These are phyloP conservation scores for Oncorhynchus clarkii DNA, from an alignment of 2,113 vertebrate genomes.

Conservation along the genomic window DNA sequence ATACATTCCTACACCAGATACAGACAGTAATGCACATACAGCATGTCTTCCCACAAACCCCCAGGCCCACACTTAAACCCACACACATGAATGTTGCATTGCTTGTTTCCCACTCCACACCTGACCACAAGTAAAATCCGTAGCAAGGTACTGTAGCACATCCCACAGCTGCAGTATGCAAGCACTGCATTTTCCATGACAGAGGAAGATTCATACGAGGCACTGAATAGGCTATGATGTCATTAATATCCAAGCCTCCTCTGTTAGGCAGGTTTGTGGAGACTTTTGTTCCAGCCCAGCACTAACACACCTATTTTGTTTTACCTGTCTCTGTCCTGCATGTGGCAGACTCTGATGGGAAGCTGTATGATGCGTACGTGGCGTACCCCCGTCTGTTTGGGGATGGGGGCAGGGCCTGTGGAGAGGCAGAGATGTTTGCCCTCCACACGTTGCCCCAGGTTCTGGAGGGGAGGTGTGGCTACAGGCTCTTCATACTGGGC, in stretches of 20 bases:
- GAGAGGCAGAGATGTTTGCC: slow-evolving; percentile 74
- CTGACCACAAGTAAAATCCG: too few relatives aligned
- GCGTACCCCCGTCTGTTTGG: slow-evolving; percentile 75
- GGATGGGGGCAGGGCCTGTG: slow-evolving; percentile 25
- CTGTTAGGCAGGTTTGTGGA: background rate
- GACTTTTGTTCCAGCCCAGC: too few relatives aligned
- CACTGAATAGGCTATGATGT: too few relatives aligned
- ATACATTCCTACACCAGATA: background rate
- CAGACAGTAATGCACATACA: background rate
- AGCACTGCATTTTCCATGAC: too few relatives aligned
- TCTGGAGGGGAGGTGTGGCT: slow-evolving; percentile 84
- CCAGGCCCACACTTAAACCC: too few relatives aligned
- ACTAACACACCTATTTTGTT: too few relatives aligned
- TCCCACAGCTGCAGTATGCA: too few relatives aligned
- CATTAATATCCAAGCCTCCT: background rate
- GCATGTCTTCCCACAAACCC: too few relatives aligned
- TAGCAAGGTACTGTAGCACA: too few relatives aligned
- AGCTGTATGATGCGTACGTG: slow-evolving; percentile 89
- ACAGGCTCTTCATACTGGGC: slow-evolving; percentile 85
- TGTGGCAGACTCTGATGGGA: slow-evolving; percentile 82
- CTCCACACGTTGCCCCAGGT: slow-evolving; percentile 78
- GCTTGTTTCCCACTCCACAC: too few relatives aligned
- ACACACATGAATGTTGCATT: background rate
- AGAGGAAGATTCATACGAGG: too few relatives aligned
- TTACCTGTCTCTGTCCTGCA: background rate